Conservation (phyloP, 1,140 invertebrate species). For the Diorhabda carinulata region DNA sequence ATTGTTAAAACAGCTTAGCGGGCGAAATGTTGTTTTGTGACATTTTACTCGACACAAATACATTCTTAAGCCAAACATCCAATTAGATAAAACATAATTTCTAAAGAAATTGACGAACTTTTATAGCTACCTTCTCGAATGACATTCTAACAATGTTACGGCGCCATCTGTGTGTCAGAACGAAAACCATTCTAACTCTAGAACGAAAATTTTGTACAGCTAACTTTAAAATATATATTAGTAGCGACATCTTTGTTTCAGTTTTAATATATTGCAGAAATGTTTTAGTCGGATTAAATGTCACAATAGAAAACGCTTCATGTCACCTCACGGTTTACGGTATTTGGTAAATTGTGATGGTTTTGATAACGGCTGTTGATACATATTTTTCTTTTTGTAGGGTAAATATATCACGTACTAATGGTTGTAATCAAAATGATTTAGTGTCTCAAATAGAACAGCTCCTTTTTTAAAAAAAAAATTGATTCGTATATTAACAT, state of each 20-base stretch:
- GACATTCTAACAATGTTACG: too few species aligned
- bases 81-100: too few species aligned
- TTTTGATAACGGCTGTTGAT: constrained; percentile 37
- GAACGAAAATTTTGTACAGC: too few species aligned
- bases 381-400: constrained; percentile 1
- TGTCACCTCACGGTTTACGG: constrained; percentile 43
- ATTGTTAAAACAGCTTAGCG: neutral
- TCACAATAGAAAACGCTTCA: constrained; percentile 7
- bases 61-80: too few species aligned
- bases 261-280: neutral
- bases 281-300: neutral
- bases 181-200: too few species aligned
- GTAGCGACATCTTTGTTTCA: too few species aligned
- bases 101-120: too few species aligned
- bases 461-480: neutral
- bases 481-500: neutral
- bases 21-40: neutral
- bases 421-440: neutral
- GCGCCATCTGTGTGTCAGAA: too few species aligned
- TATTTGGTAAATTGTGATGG: constrained; percentile 44
- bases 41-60: neutral
- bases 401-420: neutral
- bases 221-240: too few species aligned
- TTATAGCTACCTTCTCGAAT: too few species aligned
- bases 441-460: neutral